Conservation (phyloP, 1,140 invertebrate genomes). For the Cotesia vestalis region DNA sequence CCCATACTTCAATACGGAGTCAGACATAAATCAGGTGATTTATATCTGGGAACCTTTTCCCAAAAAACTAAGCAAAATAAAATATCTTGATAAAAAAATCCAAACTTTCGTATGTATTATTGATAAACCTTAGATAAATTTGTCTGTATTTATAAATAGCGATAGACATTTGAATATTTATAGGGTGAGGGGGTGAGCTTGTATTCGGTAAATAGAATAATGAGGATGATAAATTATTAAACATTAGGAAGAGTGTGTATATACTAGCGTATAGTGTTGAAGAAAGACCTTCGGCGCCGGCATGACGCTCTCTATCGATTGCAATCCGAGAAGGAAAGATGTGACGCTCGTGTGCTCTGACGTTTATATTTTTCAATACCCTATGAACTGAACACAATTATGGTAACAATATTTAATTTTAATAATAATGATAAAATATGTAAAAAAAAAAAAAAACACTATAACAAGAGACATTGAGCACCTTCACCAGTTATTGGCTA, state of each 20-base stretch:
- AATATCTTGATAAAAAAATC: too few relatives aligned
- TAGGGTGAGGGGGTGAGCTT: neutral
- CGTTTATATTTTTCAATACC: conserved; percentile 15
- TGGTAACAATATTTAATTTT: neutral
- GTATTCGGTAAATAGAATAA: neutral
- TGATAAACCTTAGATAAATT: neutral
- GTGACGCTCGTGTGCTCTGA: neutral
- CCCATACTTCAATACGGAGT: too few relatives aligned
- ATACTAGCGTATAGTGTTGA: neutral
- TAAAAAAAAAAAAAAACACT: neutral
- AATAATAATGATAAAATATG: neutral
- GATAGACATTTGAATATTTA: neutral
- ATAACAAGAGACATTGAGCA: neutral
- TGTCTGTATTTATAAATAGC: neutral
- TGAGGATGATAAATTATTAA: neutral
- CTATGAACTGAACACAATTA: neutral
- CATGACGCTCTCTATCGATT: conserved; percentile 35
- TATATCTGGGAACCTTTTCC: too few relatives aligned
- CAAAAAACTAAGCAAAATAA: too few relatives aligned
- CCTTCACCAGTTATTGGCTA: too few relatives aligned
- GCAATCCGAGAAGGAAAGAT: conserved; percentile 25
- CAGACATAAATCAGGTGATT: too few relatives aligned
- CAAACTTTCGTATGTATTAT: neutral
- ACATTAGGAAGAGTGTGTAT: neutral
- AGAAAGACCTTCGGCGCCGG: conserved; percentile 33